Conservation (phyloP, 2,888 invertebrate species). For the Drosophila anomalipes region DNA sequence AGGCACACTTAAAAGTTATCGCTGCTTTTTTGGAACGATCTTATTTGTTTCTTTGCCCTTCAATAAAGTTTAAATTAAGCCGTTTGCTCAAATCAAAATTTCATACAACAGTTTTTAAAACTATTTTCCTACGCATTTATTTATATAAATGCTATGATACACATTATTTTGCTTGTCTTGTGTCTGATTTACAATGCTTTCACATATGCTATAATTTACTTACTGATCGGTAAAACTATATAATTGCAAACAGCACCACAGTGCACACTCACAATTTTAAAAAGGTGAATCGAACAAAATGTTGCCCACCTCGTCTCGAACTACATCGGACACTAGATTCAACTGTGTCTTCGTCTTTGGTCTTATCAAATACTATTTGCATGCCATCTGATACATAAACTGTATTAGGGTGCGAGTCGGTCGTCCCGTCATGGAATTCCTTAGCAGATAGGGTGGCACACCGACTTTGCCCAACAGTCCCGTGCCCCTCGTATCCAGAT, state of each 20-base stretch:
- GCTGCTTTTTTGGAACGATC: background rate
- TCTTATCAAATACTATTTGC: constrained; percentile 35
- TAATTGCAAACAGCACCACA: background rate
- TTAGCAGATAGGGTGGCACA: constrained; percentile 88
- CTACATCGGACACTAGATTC: background rate
- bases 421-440: constrained; percentile 88
- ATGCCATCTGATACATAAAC: constrained; percentile 85
- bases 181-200: background rate
- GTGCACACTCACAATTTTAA: background rate
- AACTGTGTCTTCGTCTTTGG: background rate
- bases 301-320: no score
- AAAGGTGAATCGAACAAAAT: background rate
- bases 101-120: background rate
- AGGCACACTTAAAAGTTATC: background rate
- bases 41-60: background rate
- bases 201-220: background rate
- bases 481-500: constrained; percentile 90
- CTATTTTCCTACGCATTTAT: background rate
- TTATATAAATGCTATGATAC: background rate
- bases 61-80: background rate
- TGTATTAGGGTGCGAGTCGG: constrained; percentile 87
- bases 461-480: constrained; percentile 87
- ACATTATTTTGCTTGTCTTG: background rate
- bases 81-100: background rate
- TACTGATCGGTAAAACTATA: background rate